These are phyloP conservation scores for Notothenia coriiceps DNA, from an alignment of 2,113 vertebrate species.

Conservation along the genomic window DNA sequence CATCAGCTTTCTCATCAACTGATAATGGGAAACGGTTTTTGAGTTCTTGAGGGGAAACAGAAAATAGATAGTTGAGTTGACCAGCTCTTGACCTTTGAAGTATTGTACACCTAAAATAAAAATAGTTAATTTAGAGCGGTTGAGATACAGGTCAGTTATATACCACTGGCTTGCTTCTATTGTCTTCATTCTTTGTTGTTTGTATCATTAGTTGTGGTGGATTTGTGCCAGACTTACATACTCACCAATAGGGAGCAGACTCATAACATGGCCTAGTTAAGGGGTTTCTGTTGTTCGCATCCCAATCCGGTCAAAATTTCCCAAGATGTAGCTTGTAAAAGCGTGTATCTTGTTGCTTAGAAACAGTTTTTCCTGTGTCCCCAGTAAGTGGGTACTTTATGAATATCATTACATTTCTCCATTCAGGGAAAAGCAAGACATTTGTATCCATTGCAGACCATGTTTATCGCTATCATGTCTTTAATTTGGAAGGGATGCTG, in stretches of 20 bases:
- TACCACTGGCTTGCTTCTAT: constrained; percentile 27
- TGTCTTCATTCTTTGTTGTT: constrained; percentile 53
- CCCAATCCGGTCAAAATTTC: constrained; percentile 81
- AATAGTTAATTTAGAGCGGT: background rate
- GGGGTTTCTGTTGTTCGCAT: constrained; percentile 78
- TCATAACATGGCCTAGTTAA: constrained; percentile 80
- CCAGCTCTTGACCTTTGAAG: constrained; percentile 35
- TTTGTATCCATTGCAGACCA: constrained; percentile 66
- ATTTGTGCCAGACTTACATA: constrained; percentile 64
- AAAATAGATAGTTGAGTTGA: constrained; percentile 19
- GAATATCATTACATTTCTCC: constrained; percentile 82
- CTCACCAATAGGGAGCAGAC: constrained; percentile 64
- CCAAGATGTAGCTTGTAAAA: constrained; percentile 78
- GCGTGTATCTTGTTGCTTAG: constrained; percentile 83
- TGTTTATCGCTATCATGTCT: constrained; percentile 62
- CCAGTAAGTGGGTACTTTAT: constrained; percentile 80
- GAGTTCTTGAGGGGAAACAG: constrained; percentile 19
- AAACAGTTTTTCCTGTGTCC: constrained; percentile 76
- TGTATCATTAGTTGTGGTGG: constrained; percentile 55
- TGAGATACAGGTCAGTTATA: constrained; percentile 25
- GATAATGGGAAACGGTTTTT: constrained; percentile 20
- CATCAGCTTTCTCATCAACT: constrained; percentile 29
- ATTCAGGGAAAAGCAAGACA: constrained; percentile 69
- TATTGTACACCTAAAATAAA: background rate
- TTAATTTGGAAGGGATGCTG: constrained; percentile 29